phyloP scores from a whole-genome alignment of 1,140 invertebrate genomes.

The Pristionchus pacificus region DNA sequence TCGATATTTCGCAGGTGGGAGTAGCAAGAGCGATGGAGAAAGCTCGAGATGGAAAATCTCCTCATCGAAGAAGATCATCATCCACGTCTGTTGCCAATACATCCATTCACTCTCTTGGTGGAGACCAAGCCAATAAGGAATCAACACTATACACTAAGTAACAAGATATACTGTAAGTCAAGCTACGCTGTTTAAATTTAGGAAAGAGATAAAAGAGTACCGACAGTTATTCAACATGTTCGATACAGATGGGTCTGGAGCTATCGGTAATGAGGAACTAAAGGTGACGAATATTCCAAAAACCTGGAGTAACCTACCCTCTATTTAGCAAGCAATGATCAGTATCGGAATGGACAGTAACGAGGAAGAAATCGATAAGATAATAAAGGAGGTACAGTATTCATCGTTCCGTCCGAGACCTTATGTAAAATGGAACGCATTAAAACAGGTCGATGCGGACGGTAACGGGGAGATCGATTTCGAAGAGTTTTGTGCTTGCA shows the following conservation, averaged over 20 bases:
- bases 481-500: constrained; percentile 56
- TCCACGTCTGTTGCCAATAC: background rate
- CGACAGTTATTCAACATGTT: constrained; percentile 55
- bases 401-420: too few relatives aligned
- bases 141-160: too few relatives aligned
- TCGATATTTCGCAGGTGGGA: constrained; percentile 23
- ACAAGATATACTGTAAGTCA: too few relatives aligned
- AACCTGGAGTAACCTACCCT: too few relatives aligned
- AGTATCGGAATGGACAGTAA: constrained; percentile 49
- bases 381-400: constrained; percentile 56
- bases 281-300: background rate
- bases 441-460: constrained; percentile 56
- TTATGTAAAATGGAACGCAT: too few relatives aligned
- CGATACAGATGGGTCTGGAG: constrained; percentile 55
- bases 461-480: constrained; percentile 57
- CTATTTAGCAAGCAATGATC: constrained; percentile 45
- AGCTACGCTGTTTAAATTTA: too few relatives aligned
- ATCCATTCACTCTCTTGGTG: too few relatives aligned
- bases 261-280: constrained; percentile 39
- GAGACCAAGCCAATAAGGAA: too few relatives aligned
- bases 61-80: constrained; percentile 7
- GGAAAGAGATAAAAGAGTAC: constrained; percentile 45
- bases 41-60: constrained; percentile 24
- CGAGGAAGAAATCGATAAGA: constrained; percentile 46
- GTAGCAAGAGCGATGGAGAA: constrained; percentile 31